Evolutionary conservation across 2,888 invertebrate species (phyloP).

Genomic region (Trichogramma dendrolimi): DNA sequence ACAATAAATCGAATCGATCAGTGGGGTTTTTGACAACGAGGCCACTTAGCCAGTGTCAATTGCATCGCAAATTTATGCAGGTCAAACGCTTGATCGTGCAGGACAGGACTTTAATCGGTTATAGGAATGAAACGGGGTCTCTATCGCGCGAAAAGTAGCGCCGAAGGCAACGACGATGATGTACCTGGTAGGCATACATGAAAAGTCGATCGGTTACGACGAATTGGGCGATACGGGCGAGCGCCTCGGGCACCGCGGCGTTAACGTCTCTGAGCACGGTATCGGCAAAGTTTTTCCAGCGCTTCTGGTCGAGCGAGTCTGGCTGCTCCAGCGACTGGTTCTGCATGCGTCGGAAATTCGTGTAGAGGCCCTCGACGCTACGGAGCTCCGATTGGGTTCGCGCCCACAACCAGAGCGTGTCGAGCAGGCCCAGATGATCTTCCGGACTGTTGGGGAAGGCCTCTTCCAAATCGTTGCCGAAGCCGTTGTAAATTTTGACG

Average conservation of each 20-base stretch:
- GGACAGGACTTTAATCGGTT: too few species aligned
- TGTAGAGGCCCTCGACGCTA: constrained; percentile 64
- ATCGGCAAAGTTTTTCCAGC: constrained; percentile 64
- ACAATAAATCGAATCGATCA: background rate
- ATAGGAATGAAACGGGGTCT: background rate
- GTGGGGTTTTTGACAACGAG: background rate
- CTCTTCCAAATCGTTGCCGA: constrained; percentile 56
- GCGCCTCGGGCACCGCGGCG: constrained; percentile 58
- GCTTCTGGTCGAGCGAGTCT: constrained; percentile 51
- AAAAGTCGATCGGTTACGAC: constrained; percentile 65
- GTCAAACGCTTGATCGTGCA: too few species aligned
- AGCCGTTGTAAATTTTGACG: constrained; percentile 58
- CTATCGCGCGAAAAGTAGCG: background rate
- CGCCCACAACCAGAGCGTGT: constrained; percentile 63
- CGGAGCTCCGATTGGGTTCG: constrained; percentile 60
- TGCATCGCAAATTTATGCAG: too few species aligned
- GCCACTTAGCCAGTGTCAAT: too few species aligned
- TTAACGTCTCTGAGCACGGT: constrained; percentile 63
- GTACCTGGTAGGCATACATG: constrained; percentile 65
- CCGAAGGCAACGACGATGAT: background rate
- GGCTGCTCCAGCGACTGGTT: constrained; percentile 43
- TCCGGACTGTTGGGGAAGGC: constrained; percentile 33
- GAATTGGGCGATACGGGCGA: constrained; percentile 59
- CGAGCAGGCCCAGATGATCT: constrained; percentile 37
- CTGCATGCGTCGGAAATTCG: constrained; percentile 63